phyloP scores from a whole-genome alignment of 2,797 vertebrate species.

The Neosilurus mollespiculum region DNA sequence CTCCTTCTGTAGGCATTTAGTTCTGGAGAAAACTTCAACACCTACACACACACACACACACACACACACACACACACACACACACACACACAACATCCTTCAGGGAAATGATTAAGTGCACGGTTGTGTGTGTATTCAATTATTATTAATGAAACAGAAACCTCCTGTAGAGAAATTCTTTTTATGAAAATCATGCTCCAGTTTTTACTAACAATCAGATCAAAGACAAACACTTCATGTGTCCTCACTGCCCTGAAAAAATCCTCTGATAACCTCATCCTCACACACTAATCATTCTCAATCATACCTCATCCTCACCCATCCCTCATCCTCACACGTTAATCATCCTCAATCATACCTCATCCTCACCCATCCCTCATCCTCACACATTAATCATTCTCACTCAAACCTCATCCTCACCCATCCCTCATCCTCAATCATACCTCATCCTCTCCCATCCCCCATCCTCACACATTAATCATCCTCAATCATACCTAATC shows the following conservation, averaged over 20 bases:
- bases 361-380: too few relatives aligned
- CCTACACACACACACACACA: conserved; percentile 68
- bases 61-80: conserved; percentile 10
- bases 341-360: too few relatives aligned
- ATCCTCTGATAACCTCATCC: background rate
- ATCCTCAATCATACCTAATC: too few relatives aligned
- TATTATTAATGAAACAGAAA: background rate
- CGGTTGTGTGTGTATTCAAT: background rate
- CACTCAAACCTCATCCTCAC: too few relatives aligned
- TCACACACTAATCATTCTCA: background rate
- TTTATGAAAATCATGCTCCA: background rate
- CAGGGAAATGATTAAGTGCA: background rate
- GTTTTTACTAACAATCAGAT: background rate
- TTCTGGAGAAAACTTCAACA: conserved; percentile 87
- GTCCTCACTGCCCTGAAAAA: background rate
- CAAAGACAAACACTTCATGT: background rate
- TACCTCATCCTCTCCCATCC: too few relatives aligned
- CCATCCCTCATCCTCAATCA: background rate
- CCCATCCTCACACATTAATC: background rate
- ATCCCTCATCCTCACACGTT: too few relatives aligned
- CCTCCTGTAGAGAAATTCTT: background rate
- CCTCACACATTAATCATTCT: too few relatives aligned
- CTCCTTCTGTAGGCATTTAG: conserved; percentile 69
- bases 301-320: too few relatives aligned
- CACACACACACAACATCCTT: background rate